Evolutionary conservation across 2,888 invertebrate genomes (phyloP), one percentile per base, ranked within the genome.

Genomic region (Fragum sueziense): DNA sequence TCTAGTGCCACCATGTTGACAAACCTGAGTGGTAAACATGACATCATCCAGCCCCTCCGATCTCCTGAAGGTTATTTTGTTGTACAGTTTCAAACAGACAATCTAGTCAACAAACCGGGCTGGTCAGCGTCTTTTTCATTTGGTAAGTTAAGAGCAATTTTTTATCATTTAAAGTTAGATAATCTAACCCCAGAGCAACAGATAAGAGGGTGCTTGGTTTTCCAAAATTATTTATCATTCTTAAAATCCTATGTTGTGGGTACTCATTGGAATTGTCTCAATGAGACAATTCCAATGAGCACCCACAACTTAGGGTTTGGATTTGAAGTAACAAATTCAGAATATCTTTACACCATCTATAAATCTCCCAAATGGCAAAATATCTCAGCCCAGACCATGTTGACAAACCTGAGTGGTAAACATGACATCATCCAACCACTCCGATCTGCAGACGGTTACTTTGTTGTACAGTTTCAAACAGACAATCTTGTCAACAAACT

Each of bases 101-200:
- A 77, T 37, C 81, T 84, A 41, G 81, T 88, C 11, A 73, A 84
- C 52, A 84, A 77, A 70, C 27, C 76, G 2, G 89, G 88, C 22
- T 90, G 90, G 90, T 80, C 83, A 54, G 87, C 87, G 31, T 78
- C 87, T 41, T 80, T 88, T 54, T 90, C 90, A 67, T 89, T 79
- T 83, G 88, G 90, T 90, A 82, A 74, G 82, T 75, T n/a, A 1
- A 27, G 61, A n/a, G n/a, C n/a, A n/a, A n/a, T n/a, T n/a, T n/a
- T n/a, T n/a, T n/a, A n/a, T n/a, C n/a, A n/a, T n/a, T n/a, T n/a
- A n/a, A n/a, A n/a, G n/a, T n/a, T n/a, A n/a, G n/a, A n/a, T n/a
- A n/a, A n/a, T n/a, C n/a, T n/a, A n/a, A n/a, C n/a, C n/a, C n/a
- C n/a, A n/a, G n/a, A n/a, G n/a, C n/a, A n/a, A n/a, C n/a, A n/a